Base-by-base conservation (phyloP, 2,888 invertebrate genomes). In the Mesoligia furuncula region DNA sequence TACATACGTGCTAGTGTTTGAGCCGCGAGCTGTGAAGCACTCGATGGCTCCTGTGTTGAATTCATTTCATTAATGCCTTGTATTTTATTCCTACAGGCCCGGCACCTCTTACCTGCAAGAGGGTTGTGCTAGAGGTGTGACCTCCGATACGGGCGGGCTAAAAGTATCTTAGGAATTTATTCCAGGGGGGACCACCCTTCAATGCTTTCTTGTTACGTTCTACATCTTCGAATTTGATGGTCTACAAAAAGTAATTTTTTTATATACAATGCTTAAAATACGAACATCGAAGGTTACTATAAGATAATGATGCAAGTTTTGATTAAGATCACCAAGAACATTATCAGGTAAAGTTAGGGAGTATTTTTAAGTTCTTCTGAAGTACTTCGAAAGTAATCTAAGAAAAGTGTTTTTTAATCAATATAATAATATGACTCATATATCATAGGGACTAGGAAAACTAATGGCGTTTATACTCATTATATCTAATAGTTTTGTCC, bases 61-160 rank as follows among this genome's bases (percentile, higher is more conserved):
- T 95, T 93, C 95, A 95, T 92, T 92, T 95, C 91, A 97, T 97
- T 97, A 97, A 97, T 97, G 95, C 95, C 93, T 92, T 96, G 95
- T 97, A 95, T 97, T 97, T 97, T 97, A 97, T 97, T 97, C 96
- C 97, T 96, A 96, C 97, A 97, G 97, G 97, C 97, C 97, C 97
- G 96, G 97, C 96, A 96, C 97, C 97, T 96, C 96, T 97, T 96
- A 95, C 95, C 95, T 96, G 95, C 95, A 97, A 97, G 97, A 97
- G 97, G 96, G 96, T 97, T 95, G 95, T 96, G 95, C 95, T 96
- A 95, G 96, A 97, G 97, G 97, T 97, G 96, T 96, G 96, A 96
- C 96, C 96, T 97, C 95, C 97, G 95, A 96, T 96, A 97, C 95
- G 96, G 96, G 96, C 96, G 97, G 97, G 97, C 96, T 96, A 96